A percentile compares a stretch with the other conserved stretches of the same genome.
phyloP scores from a whole-genome alignment of 2,113 vertebrate genomes.

The Polypterus bichir region DNA sequence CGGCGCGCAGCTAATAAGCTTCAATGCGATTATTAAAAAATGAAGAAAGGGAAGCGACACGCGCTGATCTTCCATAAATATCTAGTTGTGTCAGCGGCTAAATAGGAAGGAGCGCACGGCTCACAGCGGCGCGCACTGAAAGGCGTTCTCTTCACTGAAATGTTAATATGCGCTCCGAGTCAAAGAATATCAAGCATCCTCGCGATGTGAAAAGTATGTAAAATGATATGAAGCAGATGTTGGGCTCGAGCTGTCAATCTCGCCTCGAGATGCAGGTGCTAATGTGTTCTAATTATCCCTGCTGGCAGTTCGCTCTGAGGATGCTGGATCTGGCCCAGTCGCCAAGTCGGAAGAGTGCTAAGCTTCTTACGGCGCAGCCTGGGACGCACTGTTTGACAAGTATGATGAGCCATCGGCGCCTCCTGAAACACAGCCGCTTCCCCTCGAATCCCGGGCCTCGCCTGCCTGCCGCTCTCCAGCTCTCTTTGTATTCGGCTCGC shows the following conservation, averaged over 20 bases:
- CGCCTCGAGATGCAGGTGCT: conserved; percentile 61
- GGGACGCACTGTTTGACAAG: conserved; percentile 66
- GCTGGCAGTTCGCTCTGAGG: conserved; percentile 65
- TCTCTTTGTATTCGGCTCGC: no score
- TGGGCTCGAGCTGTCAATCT: conserved; percentile 59
- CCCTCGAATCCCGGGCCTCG: conserved; percentile 17
- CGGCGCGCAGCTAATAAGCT: no score
- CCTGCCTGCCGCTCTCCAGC: no score
- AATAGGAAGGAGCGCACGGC: no score
- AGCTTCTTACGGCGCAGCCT: conserved; percentile 59
- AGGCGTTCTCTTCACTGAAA: not conserved
- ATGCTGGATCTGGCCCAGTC: conserved; percentile 68
- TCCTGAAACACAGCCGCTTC: conserved; percentile 38
- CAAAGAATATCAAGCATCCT: not conserved
- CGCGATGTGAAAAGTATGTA: conserved; percentile 38
- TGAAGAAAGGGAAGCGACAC: conserved; percentile 30
- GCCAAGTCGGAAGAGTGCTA: conserved; percentile 67
- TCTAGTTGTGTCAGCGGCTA: no score
- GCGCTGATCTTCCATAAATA: no score
- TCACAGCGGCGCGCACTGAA: no score
- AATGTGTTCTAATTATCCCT: conserved; percentile 70
- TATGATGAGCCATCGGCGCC: conserved; percentile 53
- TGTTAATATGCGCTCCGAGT: not conserved
- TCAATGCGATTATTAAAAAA: not conserved
- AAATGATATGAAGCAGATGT: conserved; percentile 63